These are phyloP conservation scores for Rhinophrynus dorsalis DNA, from an alignment of 2,797 vertebrate genomes.

Conservation along the genomic window DNA sequence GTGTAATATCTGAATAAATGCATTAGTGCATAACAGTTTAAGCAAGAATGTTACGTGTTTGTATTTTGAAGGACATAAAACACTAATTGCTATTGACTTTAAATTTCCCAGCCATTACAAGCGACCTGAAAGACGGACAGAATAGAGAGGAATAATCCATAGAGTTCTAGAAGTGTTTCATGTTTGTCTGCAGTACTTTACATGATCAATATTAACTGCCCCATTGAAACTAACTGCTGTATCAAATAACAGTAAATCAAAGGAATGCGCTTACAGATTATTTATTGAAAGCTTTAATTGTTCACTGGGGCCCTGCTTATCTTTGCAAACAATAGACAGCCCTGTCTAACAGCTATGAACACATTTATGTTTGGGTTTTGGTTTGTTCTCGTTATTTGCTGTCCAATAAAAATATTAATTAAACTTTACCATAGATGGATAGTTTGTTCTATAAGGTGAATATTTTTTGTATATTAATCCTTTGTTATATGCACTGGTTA, in stretches of 20 bases:
- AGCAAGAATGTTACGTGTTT: background rate
- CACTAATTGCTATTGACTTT: slow-evolving; percentile 83
- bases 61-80: slow-evolving; percentile 49
- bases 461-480: too few species aligned
- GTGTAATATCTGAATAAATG: background rate
- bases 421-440: too few species aligned
- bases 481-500: too few species aligned
- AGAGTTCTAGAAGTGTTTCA: slow-evolving; percentile 75
- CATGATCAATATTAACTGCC: slow-evolving; percentile 84
- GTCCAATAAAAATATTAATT: background rate
- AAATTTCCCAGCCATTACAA: slow-evolving; percentile 77
- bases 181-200: slow-evolving; percentile 79
- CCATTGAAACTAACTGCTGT: slow-evolving; percentile 81
- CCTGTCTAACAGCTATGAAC: slow-evolving; percentile 13
- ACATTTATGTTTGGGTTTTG: slow-evolving; percentile 33
- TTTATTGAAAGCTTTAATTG: slow-evolving; percentile 84
- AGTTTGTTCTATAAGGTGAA: too few species aligned
- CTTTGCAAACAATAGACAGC: slow-evolving; percentile 69
- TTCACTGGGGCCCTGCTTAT: slow-evolving; percentile 77
- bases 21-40: background rate
- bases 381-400: slow-evolving; percentile 14
- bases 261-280: slow-evolving; percentile 81
- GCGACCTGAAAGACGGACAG: slow-evolving; percentile 76
- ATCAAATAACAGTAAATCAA: slow-evolving; percentile 85
- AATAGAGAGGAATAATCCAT: slow-evolving; percentile 80